These are phyloP conservation scores for Cantharis rufa DNA, from an alignment of 2,888 invertebrate genomes.

Conservation along the genomic window DNA sequence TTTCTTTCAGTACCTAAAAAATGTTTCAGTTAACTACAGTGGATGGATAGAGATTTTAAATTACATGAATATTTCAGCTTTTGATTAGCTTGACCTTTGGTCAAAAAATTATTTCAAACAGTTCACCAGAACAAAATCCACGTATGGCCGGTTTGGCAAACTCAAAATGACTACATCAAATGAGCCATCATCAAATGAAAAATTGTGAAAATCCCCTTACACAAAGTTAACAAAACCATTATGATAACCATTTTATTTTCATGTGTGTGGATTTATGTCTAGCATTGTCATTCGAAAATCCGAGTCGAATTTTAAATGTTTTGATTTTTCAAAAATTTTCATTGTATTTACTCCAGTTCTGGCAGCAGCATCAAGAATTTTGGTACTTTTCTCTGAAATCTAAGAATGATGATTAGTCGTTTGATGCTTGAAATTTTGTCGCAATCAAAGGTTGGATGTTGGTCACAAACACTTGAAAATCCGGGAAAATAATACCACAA, in stretches of 20 bases:
- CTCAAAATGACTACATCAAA: background rate
- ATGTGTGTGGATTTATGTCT: background rate
- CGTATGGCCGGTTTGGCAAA: no score
- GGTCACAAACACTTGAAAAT: no score
- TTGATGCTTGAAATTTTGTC: background rate
- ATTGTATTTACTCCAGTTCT: background rate
- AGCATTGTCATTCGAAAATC: background rate
- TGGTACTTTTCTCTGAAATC: background rate
- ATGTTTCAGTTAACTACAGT: background rate
- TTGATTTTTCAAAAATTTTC: background rate
- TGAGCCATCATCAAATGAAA: background rate
- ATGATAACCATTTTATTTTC: background rate
- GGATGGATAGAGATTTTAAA: no score
- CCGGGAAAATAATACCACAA: no score
- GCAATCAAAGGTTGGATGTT: no score
- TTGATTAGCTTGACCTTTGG: no score
- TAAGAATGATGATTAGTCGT: background rate
- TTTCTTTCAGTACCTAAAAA: background rate
- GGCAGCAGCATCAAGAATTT: background rate
- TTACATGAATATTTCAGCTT: no score
- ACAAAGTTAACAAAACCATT: background rate
- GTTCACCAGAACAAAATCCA: background rate
- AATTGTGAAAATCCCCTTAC: background rate
- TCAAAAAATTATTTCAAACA: background rate
- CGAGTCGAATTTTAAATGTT: background rate